Conservation (phyloP, 2,113 vertebrate genomes). For the Istiophorus platypterus region DNA sequence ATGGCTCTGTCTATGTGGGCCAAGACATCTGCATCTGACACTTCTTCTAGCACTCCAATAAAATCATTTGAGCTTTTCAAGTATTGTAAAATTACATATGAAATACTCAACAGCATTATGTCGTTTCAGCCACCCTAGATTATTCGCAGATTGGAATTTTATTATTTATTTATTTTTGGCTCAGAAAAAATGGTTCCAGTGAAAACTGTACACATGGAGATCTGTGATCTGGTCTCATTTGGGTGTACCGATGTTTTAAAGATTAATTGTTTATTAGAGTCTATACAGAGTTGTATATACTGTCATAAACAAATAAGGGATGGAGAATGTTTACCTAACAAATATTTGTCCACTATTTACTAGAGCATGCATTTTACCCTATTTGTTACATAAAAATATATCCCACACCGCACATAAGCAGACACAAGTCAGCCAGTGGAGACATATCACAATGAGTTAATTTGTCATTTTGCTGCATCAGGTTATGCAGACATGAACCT, state of each 20-base stretch:
- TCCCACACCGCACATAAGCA: neutral
- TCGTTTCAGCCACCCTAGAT: neutral
- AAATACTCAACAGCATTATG: too few species aligned
- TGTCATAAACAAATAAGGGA: neutral
- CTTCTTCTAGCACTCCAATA: too few species aligned
- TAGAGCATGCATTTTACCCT: neutral
- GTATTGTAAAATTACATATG: too few species aligned
- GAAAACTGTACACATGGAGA: too few species aligned
- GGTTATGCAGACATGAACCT: conserved; percentile 7
- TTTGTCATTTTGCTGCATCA: conserved; percentile 21
- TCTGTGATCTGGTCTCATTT: neutral
- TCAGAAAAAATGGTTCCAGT: too few species aligned
- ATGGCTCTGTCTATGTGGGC: too few species aligned
- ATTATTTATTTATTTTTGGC: too few species aligned
- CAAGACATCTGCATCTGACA: neutral
- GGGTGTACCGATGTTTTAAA: neutral
- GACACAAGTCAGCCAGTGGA: neutral
- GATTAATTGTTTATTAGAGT: neutral
- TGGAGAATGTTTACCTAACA: neutral
- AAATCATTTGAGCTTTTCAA: too few species aligned
- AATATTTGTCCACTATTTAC: neutral
- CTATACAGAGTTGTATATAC: neutral
- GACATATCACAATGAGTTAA: neutral
- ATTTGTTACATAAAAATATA: neutral
- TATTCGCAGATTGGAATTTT: neutral